phyloP scores from a whole-genome alignment of 64 coral and sea anemone genomes.

The Actinia equina region DNA sequence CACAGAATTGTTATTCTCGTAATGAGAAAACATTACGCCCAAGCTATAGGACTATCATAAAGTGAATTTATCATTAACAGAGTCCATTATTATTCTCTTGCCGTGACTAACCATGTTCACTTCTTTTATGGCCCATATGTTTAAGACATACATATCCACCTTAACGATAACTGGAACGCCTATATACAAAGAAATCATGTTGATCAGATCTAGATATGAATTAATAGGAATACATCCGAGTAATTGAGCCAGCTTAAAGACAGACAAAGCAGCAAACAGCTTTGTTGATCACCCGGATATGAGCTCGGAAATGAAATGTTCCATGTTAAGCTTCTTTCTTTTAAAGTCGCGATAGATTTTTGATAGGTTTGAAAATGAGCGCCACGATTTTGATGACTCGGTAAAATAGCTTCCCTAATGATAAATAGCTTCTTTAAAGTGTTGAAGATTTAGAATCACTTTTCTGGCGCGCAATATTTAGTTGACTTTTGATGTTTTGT shows the following conservation, averaged over 20 bases:
- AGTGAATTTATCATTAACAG: too few relatives aligned
- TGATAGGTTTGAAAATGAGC: background rate
- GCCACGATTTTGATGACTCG: background rate
- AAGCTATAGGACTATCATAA: too few relatives aligned
- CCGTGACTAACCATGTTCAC: constrained; percentile 68
- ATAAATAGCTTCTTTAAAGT: background rate
- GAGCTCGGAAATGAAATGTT: constrained; percentile 14
- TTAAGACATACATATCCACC: constrained; percentile 88
- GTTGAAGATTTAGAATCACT: too few relatives aligned
- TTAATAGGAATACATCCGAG: too few relatives aligned
- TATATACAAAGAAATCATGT: constrained; percentile 12
- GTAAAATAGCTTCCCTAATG: background rate
- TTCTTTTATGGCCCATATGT: constrained; percentile 94
- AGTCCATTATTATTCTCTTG: background rate
- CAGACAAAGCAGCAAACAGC: too few relatives aligned
- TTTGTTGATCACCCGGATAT: background rate
- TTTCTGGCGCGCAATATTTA: too few relatives aligned
- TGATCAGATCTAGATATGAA: background rate
- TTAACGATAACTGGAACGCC: constrained; percentile 38
- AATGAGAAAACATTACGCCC: too few relatives aligned
- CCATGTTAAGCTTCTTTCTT: background rate
- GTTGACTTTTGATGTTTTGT: background rate
- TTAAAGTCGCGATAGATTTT: background rate
- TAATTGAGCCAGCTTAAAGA: too few relatives aligned
- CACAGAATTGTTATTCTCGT: too few relatives aligned